These are phyloP conservation scores for Lepilemur septentrionalis DNA, from an alignment of 2,797 vertebrate species.

Conservation along the genomic window DNA sequence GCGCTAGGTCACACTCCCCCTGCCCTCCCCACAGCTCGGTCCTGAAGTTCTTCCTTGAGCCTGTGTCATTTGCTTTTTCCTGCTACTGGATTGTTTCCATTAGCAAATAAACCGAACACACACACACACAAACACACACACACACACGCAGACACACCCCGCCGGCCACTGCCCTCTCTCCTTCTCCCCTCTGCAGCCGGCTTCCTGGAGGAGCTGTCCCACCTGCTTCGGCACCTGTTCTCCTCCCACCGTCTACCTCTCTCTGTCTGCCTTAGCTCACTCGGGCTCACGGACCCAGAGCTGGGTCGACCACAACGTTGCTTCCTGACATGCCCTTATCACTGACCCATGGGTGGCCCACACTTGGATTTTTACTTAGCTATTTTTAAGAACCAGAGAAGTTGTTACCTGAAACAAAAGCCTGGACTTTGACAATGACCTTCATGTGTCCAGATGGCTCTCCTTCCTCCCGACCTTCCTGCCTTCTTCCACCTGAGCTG, in stretches of 20 bases:
- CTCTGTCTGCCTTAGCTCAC: neutral
- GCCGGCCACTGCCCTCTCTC: rapidly evolving
- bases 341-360: rapidly evolving
- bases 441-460: rapidly evolving
- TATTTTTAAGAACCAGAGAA: neutral
- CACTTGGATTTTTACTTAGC: too few relatives aligned
- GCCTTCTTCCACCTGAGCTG: neutral
- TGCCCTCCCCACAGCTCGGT: neutral
- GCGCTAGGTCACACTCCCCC: neutral
- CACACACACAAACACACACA: too few relatives aligned
- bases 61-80: rapidly evolving
- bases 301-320: rapidly evolving
- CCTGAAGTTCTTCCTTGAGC: rapidly evolving
- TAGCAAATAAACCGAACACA: neutral
- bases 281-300: rapidly evolving
- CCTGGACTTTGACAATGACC: rapidly evolving
- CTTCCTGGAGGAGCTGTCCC: rapidly evolving
- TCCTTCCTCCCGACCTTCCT: rapidly evolving
- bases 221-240: rapidly evolving
- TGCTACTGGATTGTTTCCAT: neutral
- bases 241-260: rapidly evolving
- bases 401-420: neutral
- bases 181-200: rapidly evolving
- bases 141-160: too few relatives aligned
- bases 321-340: rapidly evolving